Conservation (phyloP, 2,888 invertebrate species). For the Mythimna impura region DNA sequence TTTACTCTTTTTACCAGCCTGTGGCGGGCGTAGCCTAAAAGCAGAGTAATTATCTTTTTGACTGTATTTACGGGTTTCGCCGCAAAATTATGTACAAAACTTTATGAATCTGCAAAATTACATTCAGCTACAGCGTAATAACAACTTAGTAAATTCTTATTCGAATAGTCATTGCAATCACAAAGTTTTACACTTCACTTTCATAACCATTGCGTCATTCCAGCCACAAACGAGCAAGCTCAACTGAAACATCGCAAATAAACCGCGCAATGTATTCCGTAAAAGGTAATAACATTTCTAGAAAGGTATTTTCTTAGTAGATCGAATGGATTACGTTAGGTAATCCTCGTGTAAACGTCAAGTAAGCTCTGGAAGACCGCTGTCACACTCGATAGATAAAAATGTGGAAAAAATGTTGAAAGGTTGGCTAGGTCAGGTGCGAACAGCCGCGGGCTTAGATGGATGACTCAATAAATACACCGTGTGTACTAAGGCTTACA, state of each 20-base stretch:
- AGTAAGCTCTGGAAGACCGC: constrained; percentile 43
- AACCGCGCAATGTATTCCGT: constrained; percentile 25
- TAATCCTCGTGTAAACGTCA: constrained; percentile 51
- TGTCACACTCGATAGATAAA: constrained; percentile 58
- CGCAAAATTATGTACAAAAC: background rate
- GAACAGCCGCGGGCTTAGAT: constrained; percentile 31
- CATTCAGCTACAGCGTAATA: background rate
- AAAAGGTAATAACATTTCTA: constrained; percentile 14
- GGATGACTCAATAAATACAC: constrained; percentile 54
- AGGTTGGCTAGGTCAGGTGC: constrained; percentile 49
- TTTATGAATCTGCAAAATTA: constrained; percentile 20
- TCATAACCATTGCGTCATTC: constrained; percentile 28
- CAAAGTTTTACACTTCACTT: constrained; percentile 20
- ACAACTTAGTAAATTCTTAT: constrained; percentile 1
- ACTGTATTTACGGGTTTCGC: background rate
- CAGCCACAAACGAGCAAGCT: constrained; percentile 13
- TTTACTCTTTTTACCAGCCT: no score
- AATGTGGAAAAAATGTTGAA: constrained; percentile 50
- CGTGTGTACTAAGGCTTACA: constrained; percentile 36
- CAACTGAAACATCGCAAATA: background rate
- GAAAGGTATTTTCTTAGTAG: constrained; percentile 50
- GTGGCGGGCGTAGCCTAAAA: no score
- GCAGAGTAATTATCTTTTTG: background rate
- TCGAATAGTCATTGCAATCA: constrained; percentile 13
- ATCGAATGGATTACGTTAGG: constrained; percentile 58